These are phyloP conservation scores for Eupithecia inturbata DNA, from an alignment of 2,888 invertebrate species.

Conservation along the genomic window DNA sequence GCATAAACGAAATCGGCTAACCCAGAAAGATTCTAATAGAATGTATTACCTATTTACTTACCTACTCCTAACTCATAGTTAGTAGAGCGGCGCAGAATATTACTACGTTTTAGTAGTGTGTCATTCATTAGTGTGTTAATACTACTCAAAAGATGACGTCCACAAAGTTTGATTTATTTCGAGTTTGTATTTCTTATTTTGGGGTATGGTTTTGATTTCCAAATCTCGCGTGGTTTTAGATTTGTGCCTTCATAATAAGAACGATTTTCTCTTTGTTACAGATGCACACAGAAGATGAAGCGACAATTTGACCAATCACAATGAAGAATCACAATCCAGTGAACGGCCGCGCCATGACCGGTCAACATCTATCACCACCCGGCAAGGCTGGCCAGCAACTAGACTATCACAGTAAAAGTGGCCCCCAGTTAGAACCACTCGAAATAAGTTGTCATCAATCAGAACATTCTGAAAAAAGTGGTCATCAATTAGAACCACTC, in stretches of 20 bases:
- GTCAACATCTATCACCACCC: slow-evolving; percentile 59
- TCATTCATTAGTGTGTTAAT: background rate
- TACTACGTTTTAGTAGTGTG: background rate
- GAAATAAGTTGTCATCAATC: background rate
- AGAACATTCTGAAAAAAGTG: background rate
- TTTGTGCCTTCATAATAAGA: background rate
- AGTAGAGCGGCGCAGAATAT: background rate
- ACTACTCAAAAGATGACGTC: background rate
- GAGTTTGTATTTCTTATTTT: background rate
- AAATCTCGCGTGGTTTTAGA: background rate
- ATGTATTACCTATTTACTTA: background rate
- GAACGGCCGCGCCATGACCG: slow-evolving; percentile 36
- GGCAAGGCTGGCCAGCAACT: slow-evolving; percentile 32
- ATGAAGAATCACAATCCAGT: slow-evolving; percentile 60
- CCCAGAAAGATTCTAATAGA: background rate
- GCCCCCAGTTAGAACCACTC: background rate
- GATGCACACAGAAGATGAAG: slow-evolving; percentile 74
- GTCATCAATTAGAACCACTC: slow-evolving; percentile 53
- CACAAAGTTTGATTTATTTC: background rate
- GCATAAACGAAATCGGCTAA: background rate
- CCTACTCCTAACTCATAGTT: background rate
- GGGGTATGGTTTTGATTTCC: background rate
- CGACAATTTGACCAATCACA: slow-evolving; percentile 66
- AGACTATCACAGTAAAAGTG: background rate
- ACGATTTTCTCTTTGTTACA: slow-evolving; percentile 62